phyloP scores from a whole-genome alignment of 2,888 invertebrate genomes.

The Dromius quadrimaculatus region DNA sequence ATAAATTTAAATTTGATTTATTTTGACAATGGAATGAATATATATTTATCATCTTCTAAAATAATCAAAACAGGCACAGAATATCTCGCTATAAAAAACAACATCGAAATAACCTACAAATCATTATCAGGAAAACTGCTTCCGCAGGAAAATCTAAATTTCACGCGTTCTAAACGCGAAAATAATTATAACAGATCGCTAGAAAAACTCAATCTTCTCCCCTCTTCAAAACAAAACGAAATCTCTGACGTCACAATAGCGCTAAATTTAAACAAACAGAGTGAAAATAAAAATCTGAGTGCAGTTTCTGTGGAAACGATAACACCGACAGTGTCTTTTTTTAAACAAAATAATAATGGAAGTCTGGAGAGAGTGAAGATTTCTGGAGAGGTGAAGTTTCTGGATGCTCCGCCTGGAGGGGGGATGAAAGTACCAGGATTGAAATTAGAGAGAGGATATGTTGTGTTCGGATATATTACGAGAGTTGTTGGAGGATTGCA shows the following conservation, averaged over 20 bases:
- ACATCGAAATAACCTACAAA: conserved; percentile 10
- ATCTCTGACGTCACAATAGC: too few species aligned
- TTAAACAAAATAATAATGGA: conserved; percentile 20
- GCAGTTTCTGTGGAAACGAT: not conserved
- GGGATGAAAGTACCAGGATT: conserved; percentile 67
- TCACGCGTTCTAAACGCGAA: not conserved
- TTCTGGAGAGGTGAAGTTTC: conserved; percentile 59
- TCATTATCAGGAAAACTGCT: not conserved
- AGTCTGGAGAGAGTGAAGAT: conserved; percentile 20
- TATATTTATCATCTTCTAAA: not conserved
- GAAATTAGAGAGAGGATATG: conserved; percentile 72
- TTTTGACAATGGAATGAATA: not conserved
- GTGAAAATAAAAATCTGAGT: conserved; percentile 10
- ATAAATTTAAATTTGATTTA: not conserved
- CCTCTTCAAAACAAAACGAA: not conserved
- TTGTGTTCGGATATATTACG: conserved; percentile 75
- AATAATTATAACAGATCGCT: not conserved
- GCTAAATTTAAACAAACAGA: not conserved
- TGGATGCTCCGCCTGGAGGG: conserved; percentile 63
- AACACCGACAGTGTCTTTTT: not conserved
- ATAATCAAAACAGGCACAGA: not conserved
- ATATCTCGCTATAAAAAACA: not conserved
- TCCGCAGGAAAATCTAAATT: not conserved
- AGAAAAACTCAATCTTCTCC: not conserved
- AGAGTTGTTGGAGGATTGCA: conserved; percentile 74